Conservation (phyloP, 2,113 vertebrate genomes). For the Cyprinodon tularosa region DNA sequence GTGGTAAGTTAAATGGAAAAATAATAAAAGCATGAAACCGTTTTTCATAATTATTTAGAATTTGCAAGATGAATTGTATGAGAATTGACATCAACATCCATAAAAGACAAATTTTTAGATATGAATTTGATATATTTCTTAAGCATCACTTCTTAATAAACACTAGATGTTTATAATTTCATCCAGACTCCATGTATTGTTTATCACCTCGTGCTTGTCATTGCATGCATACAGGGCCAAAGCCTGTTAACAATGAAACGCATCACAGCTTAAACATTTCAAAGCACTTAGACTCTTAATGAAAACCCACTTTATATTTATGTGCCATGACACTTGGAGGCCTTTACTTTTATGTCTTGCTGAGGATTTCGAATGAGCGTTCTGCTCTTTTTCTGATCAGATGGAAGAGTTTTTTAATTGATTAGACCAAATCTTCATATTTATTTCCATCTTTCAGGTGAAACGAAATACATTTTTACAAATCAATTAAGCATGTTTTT, state of each 20-base stretch:
- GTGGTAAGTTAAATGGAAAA: neutral
- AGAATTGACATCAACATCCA: neutral
- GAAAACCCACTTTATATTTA: neutral
- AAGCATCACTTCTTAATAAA: neutral
- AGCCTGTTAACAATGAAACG: neutral
- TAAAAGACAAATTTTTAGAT: neutral
- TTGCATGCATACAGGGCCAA: neutral
- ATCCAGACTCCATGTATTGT: neutral
- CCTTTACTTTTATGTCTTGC: neutral
- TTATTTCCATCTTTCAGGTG: neutral
- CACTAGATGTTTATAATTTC: neutral
- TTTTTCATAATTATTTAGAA: neutral
- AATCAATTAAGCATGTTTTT: neutral
- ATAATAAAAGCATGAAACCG: neutral
- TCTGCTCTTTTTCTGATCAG: neutral
- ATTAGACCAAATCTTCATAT: neutral
- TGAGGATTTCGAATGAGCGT: neutral
- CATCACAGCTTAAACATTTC: neutral
- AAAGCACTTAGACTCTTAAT: neutral
- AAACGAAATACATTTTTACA: neutral
- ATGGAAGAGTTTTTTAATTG: too few relatives aligned
- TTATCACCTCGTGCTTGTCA: neutral
- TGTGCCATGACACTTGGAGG: neutral
- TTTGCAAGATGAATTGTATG: neutral
- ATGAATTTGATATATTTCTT: neutral